These are phyloP conservation scores for Kobus ellipsiprymnus DNA, from an alignment of 2,113 vertebrate species.

Conservation along the genomic window DNA sequence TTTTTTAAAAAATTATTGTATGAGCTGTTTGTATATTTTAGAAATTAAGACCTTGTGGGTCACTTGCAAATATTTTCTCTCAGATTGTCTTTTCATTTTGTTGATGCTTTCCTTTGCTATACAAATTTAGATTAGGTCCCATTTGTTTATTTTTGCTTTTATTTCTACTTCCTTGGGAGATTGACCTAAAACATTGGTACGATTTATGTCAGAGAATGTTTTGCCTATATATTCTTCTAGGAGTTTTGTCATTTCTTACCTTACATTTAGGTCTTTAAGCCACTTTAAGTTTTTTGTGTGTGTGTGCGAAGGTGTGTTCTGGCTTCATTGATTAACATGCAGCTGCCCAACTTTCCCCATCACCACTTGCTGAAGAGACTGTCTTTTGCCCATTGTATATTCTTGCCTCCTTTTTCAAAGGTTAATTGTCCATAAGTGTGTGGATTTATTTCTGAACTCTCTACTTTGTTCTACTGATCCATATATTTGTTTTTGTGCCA, in stretches of 20 bases:
- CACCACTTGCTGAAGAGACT: neutral
- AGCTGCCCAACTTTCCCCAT: neutral
- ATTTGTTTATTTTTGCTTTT: neutral
- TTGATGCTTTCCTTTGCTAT: neutral
- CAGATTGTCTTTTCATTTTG: neutral
- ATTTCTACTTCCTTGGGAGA: neutral
- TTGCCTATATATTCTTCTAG: neutral
- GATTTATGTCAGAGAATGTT: neutral
- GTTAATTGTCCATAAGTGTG: neutral
- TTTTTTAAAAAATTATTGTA: neutral
- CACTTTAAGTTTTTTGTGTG: neutral
- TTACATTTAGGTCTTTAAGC: neutral
- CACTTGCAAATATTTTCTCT: neutral
- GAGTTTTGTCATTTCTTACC: neutral
- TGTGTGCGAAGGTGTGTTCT: neutral
- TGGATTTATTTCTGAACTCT: neutral
- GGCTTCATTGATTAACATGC: neutral
- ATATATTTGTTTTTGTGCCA: neutral
- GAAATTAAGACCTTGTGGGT: neutral
- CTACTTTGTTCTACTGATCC: neutral
- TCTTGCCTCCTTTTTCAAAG: neutral
- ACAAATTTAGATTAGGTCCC: neutral
- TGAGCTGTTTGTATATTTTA: neutral
- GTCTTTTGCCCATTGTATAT: neutral
- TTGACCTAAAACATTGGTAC: neutral